Evolutionary conservation across 2,797 vertebrate genomes (phyloP), one percentile per base, ranked within the genome.

Genomic region (Cyclopterus lumpus): DNA sequence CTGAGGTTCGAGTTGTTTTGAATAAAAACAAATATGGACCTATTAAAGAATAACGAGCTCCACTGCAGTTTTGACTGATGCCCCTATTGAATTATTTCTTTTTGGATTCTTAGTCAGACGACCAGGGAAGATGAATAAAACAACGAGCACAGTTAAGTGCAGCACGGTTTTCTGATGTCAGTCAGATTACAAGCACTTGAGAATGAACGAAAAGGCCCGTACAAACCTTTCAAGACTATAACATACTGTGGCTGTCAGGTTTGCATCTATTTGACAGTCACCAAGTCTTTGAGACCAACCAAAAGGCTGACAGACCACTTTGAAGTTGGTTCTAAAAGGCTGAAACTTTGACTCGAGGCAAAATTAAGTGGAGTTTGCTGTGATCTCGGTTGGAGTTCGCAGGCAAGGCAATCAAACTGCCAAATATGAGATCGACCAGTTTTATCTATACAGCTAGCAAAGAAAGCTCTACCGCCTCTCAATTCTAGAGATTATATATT

Each of bases 71-170:
- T 38, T 55, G 5, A 15, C 8, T 38, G 58, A 42, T 60, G 51
- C 15, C 8, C 44, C n/a, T 18, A 64, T 64, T n/a, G 22, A 53
- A 73, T 72, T 3, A 53, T 59, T 24, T 59, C 6, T 70, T 62
- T 28, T 28, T 36, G 10, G 64, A 57, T 24, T 28, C 9, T 60
- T 49, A 11, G 46, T 38, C 6, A 3, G 49, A 66, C 18, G 34
- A 16, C 9, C 6, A 70, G 3, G 46, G 30, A 67, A 7, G 22
- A 75, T 68, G 32, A 79, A 79, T 79, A 54, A 84, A 77, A 81
- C n/a, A 66, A 32, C 40, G 68, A 0, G 58, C 49, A 32, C n/a
- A 12, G 34, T 63, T 36, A 67, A 46, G 62, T 73, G 28, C 65
- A 44, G 10, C 12, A 15, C 8, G 30, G 3, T 18, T 59, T 69